Percentiles rank a stretch among this genome's conserved stretches.
phyloP scores from a whole-genome alignment of 2,797 vertebrate species.

The Acomys russatus region DNA sequence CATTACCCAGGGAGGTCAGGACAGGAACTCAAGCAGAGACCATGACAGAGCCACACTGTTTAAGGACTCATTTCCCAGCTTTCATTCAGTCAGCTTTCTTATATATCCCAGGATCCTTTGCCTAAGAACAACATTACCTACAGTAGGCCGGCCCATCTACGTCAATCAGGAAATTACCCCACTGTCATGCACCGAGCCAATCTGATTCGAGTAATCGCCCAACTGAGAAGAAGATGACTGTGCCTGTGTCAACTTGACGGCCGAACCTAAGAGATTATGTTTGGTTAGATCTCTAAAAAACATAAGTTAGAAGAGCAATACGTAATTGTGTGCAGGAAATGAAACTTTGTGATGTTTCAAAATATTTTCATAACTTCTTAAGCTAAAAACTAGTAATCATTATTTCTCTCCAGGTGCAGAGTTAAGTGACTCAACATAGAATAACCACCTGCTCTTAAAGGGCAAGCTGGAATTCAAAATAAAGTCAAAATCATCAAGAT shows the following conservation, averaged over 20 bases:
- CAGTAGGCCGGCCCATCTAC: not conserved
- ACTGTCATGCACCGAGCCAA: not conserved
- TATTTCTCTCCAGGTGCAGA: not conserved
- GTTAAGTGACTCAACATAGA: not conserved
- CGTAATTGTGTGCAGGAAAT: not conserved
- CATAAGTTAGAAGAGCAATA: not conserved
- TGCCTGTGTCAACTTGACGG: not conserved
- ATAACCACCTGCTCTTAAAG: not conserved
- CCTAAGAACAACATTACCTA: not conserved
- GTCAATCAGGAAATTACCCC: not conserved
- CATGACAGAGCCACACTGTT: not conserved
- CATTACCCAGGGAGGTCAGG: not conserved
- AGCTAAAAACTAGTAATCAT: slow-evolving; percentile 8
- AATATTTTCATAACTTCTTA: slow-evolving; percentile 41
- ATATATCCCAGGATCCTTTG: not conserved
- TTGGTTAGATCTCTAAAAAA: not conserved
- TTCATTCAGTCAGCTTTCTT: not conserved
- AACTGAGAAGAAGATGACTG: not conserved
- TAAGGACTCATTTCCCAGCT: not conserved
- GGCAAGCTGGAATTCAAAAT: not conserved
- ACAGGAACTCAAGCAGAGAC: not conserved
- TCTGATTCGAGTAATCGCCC: not conserved
- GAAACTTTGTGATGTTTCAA: not conserved
- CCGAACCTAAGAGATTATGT: not conserved
- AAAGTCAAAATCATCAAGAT: not conserved